Percentiles rank a stretch among this genome's conserved stretches.
phyloP scores from a whole-genome alignment of 2,797 vertebrate genomes.

The Micrastur ruficollis region DNA sequence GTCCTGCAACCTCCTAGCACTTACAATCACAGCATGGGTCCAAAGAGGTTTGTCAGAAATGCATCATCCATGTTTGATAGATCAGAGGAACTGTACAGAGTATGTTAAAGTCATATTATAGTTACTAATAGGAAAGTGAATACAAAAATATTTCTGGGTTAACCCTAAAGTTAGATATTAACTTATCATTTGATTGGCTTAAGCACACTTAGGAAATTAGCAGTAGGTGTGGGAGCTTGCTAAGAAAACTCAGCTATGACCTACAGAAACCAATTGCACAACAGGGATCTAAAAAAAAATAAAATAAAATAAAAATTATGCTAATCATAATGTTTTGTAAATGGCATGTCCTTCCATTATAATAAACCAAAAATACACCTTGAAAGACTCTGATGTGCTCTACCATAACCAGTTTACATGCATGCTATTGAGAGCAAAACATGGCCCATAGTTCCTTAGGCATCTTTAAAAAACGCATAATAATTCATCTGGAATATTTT shows the following conservation, averaged over 20 bases:
- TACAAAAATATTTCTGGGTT: not conserved
- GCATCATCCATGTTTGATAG: slow-evolving; percentile 34
- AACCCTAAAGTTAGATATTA: not conserved
- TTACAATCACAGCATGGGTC: slow-evolving; percentile 68
- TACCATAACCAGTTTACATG: not conserved
- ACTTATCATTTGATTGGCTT: not conserved
- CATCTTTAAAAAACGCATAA: not conserved
- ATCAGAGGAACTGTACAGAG: not conserved
- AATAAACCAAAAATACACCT: not conserved
- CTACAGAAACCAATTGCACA: not conserved
- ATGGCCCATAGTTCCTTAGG: not conserved
- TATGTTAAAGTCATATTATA: slow-evolving; percentile 1
- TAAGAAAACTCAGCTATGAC: not conserved
- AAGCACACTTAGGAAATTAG: not conserved
- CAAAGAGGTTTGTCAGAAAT: slow-evolving; percentile 54
- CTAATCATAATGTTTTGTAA: not conserved
- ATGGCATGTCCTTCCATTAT: not conserved
- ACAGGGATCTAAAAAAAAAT: not conserved
- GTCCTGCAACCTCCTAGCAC: slow-evolving; percentile 60
- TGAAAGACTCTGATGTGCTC: not conserved
- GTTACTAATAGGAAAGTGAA: not conserved
- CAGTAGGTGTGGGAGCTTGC: not conserved
- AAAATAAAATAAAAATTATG: not conserved
- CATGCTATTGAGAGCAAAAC: not conserved
- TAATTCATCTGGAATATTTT: not conserved